These are phyloP conservation scores for Acronicta alni DNA, from an alignment of 2,888 invertebrate genomes.

Conservation along the genomic window DNA sequence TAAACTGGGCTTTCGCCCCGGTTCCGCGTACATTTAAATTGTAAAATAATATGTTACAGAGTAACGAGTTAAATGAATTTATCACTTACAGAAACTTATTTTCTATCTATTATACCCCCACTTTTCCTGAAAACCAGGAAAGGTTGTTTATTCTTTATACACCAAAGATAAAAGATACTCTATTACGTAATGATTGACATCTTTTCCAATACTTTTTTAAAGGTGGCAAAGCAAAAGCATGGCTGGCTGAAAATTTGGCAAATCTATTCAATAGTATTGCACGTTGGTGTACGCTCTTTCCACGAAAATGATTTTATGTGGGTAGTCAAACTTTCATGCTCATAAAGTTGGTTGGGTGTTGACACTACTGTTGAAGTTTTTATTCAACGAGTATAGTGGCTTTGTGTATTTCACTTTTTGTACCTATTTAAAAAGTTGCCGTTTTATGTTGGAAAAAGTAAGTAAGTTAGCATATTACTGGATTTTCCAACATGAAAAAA, in stretches of 20 bases:
- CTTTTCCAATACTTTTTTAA: too few relatives aligned
- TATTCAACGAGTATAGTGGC: conserved; percentile 8
- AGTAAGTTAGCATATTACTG: too few relatives aligned
- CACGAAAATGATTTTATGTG: conserved; percentile 14
- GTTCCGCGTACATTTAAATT: conserved; percentile 5
- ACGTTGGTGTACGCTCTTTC: conserved; percentile 7
- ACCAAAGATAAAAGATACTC: too few relatives aligned
- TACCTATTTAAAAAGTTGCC: not conserved
- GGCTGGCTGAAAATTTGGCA: not conserved
- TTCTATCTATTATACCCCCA: too few relatives aligned
- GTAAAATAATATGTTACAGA: conserved; percentile 3
- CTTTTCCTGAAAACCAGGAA: too few relatives aligned
- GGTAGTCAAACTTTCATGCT: conserved; percentile 18
- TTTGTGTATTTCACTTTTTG: not conserved
- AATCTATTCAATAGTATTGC: not conserved
- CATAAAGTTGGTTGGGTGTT: conserved; percentile 7
- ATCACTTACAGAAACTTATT: too few relatives aligned
- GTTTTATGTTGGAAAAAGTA: not conserved
- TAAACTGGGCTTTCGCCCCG: conserved; percentile 1
- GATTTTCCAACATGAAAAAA: too few relatives aligned
- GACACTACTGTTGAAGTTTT: conserved; percentile 8
- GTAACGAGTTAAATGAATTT: not conserved
- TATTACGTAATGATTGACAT: too few relatives aligned
- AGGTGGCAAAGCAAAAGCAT: too few relatives aligned
- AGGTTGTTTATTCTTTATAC: too few relatives aligned